phyloP scores from a whole-genome alignment of 2,888 invertebrate species.

The Epinotia ramella region DNA sequence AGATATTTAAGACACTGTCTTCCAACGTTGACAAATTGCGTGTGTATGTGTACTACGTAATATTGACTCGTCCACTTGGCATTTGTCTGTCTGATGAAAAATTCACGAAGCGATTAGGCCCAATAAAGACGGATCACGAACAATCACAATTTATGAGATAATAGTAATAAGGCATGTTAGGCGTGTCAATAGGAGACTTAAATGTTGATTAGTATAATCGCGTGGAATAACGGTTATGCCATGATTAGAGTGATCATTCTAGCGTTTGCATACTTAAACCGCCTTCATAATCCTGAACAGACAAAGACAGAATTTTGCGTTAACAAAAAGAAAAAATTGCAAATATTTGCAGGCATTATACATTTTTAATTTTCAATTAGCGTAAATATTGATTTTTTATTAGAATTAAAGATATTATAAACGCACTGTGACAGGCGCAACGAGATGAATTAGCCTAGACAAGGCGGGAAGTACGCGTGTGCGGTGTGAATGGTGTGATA shows the following conservation, averaged over 20 bases:
- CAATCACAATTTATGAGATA: background rate
- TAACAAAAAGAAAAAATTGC: no score
- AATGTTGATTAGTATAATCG: background rate
- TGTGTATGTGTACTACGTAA: background rate
- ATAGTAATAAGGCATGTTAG: background rate
- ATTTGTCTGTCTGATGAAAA: no score
- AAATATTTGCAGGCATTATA: no score
- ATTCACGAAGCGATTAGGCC: background rate
- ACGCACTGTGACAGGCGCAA: no score
- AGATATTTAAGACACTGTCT: background rate
- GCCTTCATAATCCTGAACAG: background rate
- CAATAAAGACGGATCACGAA: background rate
- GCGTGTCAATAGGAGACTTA: background rate
- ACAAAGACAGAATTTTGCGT: no score
- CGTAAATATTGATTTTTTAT: no score
- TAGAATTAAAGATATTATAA: no score
- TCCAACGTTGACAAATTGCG: background rate
- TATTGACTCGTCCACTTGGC: slow-evolving; percentile 1
- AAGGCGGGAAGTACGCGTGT: no score
- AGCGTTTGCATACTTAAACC: background rate
- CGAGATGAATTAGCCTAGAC: no score
- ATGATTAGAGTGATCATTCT: background rate
- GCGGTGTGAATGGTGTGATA: no score
- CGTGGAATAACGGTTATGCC: background rate
- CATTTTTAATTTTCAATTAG: no score